Percentiles rank a stretch among this genome's conserved stretches.
These are phyloP conservation scores for Mormyrus proboscirostris DNA, from an alignment of 2,797 vertebrate genomes.

Conservation along the genomic window DNA sequence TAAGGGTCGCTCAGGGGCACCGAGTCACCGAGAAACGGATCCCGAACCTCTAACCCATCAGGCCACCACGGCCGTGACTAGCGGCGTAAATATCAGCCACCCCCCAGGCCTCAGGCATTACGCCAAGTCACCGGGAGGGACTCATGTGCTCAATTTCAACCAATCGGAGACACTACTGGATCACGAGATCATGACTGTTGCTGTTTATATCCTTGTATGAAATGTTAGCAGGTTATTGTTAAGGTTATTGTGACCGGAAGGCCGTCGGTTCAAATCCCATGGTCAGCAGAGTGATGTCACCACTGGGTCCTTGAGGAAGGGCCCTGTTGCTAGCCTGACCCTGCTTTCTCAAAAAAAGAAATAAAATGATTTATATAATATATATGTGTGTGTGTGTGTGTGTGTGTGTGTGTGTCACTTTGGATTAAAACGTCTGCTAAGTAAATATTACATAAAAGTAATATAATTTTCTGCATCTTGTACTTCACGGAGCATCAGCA, in stretches of 20 bases:
- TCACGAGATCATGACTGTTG: not conserved
- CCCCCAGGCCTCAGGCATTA: not conserved
- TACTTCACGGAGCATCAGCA: slow-evolving; percentile 15
- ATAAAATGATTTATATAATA: not conserved
- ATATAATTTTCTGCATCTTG: not conserved
- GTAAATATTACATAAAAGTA: not conserved
- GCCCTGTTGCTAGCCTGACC: not conserved
- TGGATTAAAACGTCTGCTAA: not conserved
- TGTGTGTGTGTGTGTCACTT: not conserved
- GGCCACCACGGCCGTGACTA: not conserved
- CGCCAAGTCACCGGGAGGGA: not conserved
- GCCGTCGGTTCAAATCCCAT: not conserved
- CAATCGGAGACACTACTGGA: not conserved
- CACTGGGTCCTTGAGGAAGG: not conserved
- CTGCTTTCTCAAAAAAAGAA: not conserved
- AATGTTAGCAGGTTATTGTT: not conserved
- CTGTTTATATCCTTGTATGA: not conserved
- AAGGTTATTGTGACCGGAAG: not conserved
- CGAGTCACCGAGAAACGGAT: not conserved
- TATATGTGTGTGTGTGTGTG: not conserved
- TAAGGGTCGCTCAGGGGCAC: not conserved
- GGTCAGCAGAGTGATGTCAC: not conserved
- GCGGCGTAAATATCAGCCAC: not conserved
- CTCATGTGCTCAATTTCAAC: not conserved
- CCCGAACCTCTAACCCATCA: not conserved